Evolutionary conservation across 1,140 invertebrate species (phyloP).

Genomic region (Euborellia annulipes): DNA sequence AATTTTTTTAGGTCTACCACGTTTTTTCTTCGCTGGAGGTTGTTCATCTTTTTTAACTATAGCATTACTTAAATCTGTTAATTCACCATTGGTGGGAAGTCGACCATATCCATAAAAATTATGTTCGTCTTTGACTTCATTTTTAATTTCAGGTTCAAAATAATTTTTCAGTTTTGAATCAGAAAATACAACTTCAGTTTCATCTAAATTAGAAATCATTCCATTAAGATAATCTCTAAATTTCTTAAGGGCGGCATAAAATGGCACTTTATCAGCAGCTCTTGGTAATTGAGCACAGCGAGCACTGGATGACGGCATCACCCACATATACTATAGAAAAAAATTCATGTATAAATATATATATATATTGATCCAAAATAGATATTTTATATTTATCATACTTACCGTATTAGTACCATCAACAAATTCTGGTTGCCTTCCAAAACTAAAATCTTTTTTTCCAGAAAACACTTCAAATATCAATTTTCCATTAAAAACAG

Average conservation of each 20-base stretch:
- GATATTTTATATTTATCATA: conserved; percentile 15
- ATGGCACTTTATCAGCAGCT: conserved; percentile 92
- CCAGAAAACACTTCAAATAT: conserved; percentile 96
- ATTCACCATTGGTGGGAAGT: conserved; percentile 15
- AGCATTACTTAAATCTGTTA: conserved; percentile 30
- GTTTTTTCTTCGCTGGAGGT: conserved; percentile 59
- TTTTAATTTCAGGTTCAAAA: conserved; percentile 31
- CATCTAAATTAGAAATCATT: conserved; percentile 67
- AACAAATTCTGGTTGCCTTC: conserved; percentile 81
- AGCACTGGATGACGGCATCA: conserved; percentile 95
- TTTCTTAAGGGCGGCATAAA: conserved; percentile 87
- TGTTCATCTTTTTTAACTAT: conserved; percentile 39
- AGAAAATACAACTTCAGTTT: conserved; percentile 81
- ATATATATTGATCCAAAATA: conserved; percentile 3
- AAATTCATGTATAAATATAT: conserved; percentile 7
- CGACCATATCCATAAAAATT: conserved; percentile 13
- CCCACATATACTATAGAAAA: conserved; percentile 78
- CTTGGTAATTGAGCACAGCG: conserved; percentile 87
- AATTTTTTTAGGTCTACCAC: conserved; percentile 75
- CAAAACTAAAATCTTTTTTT: conserved; percentile 94
- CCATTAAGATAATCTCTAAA: conserved; percentile 91
- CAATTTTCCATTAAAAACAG: conserved; percentile 95
- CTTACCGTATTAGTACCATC: conserved; percentile 88
- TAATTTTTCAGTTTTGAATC: conserved; percentile 51
- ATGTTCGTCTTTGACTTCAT: conserved; percentile 22